phyloP scores from a whole-genome alignment of 2,888 invertebrate species.

The Julus scandinavius region DNA sequence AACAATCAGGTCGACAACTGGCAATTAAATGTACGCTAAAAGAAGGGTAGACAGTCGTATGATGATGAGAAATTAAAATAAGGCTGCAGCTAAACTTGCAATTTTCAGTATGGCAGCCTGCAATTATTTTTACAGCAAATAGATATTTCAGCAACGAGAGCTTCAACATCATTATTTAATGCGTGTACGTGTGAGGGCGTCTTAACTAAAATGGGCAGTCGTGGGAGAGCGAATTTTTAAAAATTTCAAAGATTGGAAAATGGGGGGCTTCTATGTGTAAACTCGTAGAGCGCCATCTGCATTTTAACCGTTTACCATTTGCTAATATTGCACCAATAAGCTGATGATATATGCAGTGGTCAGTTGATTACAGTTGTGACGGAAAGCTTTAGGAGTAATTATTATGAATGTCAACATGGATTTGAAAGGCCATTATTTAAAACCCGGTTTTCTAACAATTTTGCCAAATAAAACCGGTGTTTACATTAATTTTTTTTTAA shows the following conservation, averaged over 20 bases:
- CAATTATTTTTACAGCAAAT: neutral
- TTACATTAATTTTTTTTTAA: too few relatives aligned
- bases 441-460: too few relatives aligned
- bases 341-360: too few relatives aligned
- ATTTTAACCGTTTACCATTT: too few relatives aligned
- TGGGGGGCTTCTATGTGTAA: neutral
- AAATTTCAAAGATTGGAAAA: neutral
- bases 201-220: neutral
- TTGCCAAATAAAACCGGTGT: too few relatives aligned
- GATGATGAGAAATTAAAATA: neutral
- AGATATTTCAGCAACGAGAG: neutral
- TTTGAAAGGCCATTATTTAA: too few relatives aligned
- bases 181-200: neutral
- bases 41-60: neutral
- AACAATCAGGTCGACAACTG: neutral
- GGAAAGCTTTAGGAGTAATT: too few relatives aligned
- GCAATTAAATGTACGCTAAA: neutral
- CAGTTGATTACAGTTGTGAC: too few relatives aligned
- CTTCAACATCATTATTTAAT: conserved; percentile 1
- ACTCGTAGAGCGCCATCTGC: too few relatives aligned
- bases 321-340: too few relatives aligned
- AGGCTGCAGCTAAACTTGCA: neutral
- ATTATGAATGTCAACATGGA: too few relatives aligned
- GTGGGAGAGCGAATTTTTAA: neutral
- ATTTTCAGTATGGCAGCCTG: neutral